Percentiles rank a stretch among this genome's conserved stretches.
Evolutionary conservation across 2,113 vertebrate genomes (phyloP).

Genomic region (Mastomys coucha): DNA sequence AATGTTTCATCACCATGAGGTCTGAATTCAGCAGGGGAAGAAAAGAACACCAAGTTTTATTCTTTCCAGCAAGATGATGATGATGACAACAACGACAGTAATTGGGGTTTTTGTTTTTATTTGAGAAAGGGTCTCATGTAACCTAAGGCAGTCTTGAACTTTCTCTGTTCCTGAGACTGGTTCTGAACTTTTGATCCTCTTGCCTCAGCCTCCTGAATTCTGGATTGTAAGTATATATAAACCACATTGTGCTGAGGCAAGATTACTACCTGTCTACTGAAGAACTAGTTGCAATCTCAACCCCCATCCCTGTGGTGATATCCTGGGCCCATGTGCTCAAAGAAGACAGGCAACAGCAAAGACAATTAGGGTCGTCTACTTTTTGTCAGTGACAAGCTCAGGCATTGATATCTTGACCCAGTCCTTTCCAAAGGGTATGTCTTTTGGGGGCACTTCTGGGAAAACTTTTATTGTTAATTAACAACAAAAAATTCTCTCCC

Average conservation of each 20-base stretch:
- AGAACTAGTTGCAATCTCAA: neutral
- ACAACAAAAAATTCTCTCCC: neutral
- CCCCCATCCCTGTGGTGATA: neutral
- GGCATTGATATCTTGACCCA: no score
- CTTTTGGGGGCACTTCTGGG: neutral
- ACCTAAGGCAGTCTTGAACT: neutral
- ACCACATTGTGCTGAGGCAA: neutral
- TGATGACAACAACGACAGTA: neutral
- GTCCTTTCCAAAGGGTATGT: neutral
- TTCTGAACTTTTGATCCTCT: neutral
- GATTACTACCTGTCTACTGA: neutral
- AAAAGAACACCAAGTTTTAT: neutral
- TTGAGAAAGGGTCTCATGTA: neutral
- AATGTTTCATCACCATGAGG: neutral
- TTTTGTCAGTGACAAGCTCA: neutral
- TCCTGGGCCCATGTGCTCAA: neutral
- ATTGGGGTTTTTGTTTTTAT: neutral
- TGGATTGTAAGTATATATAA: neutral
- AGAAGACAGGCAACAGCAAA: neutral
- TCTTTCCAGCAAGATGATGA: neutral
- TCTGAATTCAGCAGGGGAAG: neutral
- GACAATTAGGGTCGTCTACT: neutral
- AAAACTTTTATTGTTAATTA: neutral
- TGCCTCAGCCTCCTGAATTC: neutral
- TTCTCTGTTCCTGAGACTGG: neutral